Evolutionary conservation across 2,113 vertebrate genomes (phyloP).

Genomic region (Hepsetus odoe): DNA sequence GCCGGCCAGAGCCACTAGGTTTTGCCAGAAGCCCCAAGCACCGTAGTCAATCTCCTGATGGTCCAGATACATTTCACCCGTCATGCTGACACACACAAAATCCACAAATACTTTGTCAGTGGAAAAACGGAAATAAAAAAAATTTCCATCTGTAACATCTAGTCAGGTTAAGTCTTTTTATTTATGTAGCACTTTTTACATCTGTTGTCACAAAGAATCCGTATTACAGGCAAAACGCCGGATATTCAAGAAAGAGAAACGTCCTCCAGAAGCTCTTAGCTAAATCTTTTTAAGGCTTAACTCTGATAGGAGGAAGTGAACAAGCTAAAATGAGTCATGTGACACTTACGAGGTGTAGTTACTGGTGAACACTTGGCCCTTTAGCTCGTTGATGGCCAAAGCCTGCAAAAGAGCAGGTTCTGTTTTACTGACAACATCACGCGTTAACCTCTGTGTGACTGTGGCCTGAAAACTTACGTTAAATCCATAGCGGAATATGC

Average conservation of each 20-base stretch:
- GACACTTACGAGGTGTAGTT: constrained; percentile 63
- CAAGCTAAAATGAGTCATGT: neutral
- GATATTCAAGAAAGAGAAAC: no score
- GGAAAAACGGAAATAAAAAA: no score
- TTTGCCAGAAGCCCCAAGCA: constrained; percentile 80
- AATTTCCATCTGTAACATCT: no score
- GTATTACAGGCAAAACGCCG: no score
- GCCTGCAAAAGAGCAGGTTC: constrained; percentile 59
- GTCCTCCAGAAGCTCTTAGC: no score
- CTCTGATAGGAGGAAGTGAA: no score
- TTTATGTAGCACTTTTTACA: no score
- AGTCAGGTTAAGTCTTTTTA: no score
- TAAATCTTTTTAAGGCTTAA: no score
- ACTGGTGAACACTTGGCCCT: constrained; percentile 64
- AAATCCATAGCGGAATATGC: constrained; percentile 77
- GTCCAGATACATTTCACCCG: constrained; percentile 69
- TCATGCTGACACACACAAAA: constrained; percentile 57
- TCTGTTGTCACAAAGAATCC: no score
- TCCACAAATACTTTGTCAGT: no score
- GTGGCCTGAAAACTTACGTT: constrained; percentile 64
- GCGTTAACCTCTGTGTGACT: neutral
- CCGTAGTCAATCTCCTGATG: constrained; percentile 73
- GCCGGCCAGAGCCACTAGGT: constrained; percentile 73
- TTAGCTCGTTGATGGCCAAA: constrained; percentile 70
- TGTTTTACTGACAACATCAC: neutral